Evolutionary conservation across 2,797 vertebrate genomes (phyloP).

Genomic region (Melanotaenia maccullochi): DNA sequence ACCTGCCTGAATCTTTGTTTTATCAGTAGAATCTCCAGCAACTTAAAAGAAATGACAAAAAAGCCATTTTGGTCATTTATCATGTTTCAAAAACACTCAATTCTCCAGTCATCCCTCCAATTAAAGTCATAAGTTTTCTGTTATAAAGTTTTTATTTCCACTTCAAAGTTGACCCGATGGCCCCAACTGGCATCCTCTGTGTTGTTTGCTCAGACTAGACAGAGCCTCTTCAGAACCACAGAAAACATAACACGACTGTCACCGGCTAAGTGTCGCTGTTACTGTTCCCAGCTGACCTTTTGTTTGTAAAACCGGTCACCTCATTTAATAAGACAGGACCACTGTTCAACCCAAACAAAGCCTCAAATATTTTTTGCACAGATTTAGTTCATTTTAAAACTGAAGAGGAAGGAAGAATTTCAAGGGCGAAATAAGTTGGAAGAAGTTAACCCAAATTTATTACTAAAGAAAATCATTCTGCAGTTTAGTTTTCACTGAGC

Average conservation of each 20-base stretch:
- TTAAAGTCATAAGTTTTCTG: neutral
- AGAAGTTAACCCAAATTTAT: conserved; percentile 9
- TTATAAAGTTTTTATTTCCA: neutral
- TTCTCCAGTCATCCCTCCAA: neutral
- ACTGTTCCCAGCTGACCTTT: neutral
- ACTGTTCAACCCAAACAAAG: neutral
- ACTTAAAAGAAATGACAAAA: neutral
- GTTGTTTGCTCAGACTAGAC: neutral
- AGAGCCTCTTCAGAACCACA: neutral
- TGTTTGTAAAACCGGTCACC: neutral
- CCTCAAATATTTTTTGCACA: neutral
- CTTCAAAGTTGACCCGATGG: neutral
- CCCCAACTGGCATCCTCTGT: neutral
- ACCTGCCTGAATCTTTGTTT: neutral
- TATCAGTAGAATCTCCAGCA: neutral
- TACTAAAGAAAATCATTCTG: conserved; percentile 11
- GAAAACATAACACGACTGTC: neutral
- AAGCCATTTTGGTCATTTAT: neutral
- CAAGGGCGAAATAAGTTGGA: neutral
- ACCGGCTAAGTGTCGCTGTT: neutral
- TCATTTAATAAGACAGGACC: neutral
- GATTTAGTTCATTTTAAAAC: neutral
- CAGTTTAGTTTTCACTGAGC: conserved; percentile 8
- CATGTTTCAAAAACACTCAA: neutral
- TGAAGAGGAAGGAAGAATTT: neutral